Base-by-base conservation (phyloP, 2,797 vertebrate species). In the Triplophysa bombifrons region DNA sequence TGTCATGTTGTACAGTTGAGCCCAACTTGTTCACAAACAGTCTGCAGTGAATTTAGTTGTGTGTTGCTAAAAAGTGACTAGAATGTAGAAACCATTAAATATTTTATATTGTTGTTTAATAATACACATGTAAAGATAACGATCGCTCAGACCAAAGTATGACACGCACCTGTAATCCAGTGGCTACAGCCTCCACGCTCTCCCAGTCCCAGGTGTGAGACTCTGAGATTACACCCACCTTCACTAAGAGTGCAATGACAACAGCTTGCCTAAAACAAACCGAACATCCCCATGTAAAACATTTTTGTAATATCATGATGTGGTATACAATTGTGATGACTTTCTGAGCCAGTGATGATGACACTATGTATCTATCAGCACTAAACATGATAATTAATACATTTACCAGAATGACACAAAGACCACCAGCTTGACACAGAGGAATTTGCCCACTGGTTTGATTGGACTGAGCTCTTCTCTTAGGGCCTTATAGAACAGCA, bases 351-450 rank as follows among this genome's bases (percentile, higher is more conserved):
- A 70, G 12, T 20, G 19, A 8, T 73, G 10, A 22, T 20, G 11
- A 64, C 30, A 30, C 2, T 12, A 22, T 20, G 8, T 63, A 48
- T 48, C 12, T 17, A 34, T 53, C 3, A 51, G 10, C 22, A 48
- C 11, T 27, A 46, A 20, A 71, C 25, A 50, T 13, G 5, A 27
- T 13, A 17, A 11, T 16, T 25, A 48, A n/a, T 2, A 10, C 3
- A 90, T 92, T 95, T 93, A 98, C 98, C 97, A 99, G 89, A 99
- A 99, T 44, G 97, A 99, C 84, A 97, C 97, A 80, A 99, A 99
- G 79, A 99, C 97, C 34, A 99, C 98, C 91, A 99, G 94, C 90
- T 99, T 99, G 87, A 99, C 97, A 87, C 97, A 99, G 1, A 99
- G 93, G 88, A 99, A 99, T 87, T 99, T 99, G 77, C 98, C 96